Conservation (phyloP, 2,888 invertebrate species). For the Leptopterna dolabrata region DNA sequence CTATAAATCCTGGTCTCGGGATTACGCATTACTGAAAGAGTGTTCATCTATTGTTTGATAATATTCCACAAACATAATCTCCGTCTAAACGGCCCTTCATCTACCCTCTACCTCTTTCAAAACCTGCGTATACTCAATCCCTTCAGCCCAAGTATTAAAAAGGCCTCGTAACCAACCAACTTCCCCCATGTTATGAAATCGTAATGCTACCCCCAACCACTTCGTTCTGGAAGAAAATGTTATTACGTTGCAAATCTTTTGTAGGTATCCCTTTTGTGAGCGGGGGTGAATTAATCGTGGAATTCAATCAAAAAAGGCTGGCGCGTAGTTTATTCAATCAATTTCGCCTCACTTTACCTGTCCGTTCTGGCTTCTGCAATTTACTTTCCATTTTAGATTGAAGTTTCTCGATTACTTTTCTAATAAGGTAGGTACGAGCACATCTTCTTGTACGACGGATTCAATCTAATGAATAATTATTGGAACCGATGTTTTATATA, state of each 20-base stretch:
- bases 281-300: not conserved
- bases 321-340: not conserved
- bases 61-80: not conserved
- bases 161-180: not conserved
- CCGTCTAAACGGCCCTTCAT: not conserved
- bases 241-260: constrained; percentile 5
- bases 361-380: not conserved
- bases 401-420: not conserved
- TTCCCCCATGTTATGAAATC: not conserved
- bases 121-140: not conserved
- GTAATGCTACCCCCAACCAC: not conserved
- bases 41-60: not conserved
- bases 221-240: not conserved
- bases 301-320: not conserved
- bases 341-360: not conserved
- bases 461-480: too few relatives aligned
- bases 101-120: not conserved
- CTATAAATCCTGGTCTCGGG: too few relatives aligned
- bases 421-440: too few relatives aligned
- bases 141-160: not conserved
- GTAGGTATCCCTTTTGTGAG: not conserved
- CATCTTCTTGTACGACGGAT: too few relatives aligned
- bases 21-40: too few relatives aligned
- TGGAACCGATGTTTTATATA: too few relatives aligned
- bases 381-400: not conserved